Evolutionary conservation across 2,113 vertebrate species (phyloP).

Genomic region (Pteropus alecto): DNA sequence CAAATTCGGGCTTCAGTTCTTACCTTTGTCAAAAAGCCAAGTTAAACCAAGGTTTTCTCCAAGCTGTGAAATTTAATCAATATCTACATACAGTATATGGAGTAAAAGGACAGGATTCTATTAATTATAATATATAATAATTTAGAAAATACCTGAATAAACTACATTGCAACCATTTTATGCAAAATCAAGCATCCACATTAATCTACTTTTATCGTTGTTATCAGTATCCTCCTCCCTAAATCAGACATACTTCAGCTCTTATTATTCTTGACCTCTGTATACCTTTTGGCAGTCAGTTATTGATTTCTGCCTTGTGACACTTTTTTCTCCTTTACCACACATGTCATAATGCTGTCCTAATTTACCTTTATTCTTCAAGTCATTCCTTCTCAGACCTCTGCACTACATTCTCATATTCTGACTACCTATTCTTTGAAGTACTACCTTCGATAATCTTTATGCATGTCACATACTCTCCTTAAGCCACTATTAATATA

Average conservation of each 20-base stretch:
- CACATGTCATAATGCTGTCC: background rate
- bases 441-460: background rate
- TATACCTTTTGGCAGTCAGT: background rate
- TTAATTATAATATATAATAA: background rate
- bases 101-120: background rate
- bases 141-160: background rate
- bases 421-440: background rate
- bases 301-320: background rate
- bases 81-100: background rate
- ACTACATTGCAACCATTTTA: background rate
- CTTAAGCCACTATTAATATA: background rate
- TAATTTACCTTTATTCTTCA: background rate
- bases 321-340: background rate
- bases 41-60: background rate
- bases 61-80: background rate
- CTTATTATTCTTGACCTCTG: background rate
- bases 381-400: background rate
- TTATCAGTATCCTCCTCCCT: background rate
- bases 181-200: background rate
- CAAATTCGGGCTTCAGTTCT: background rate
- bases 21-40: background rate
- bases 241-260: background rate
- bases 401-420: background rate
- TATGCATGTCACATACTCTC: background rate
- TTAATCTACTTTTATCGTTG: background rate